phyloP scores from a whole-genome alignment of 2,888 invertebrate species.

The Drosophila bunnanda region DNA sequence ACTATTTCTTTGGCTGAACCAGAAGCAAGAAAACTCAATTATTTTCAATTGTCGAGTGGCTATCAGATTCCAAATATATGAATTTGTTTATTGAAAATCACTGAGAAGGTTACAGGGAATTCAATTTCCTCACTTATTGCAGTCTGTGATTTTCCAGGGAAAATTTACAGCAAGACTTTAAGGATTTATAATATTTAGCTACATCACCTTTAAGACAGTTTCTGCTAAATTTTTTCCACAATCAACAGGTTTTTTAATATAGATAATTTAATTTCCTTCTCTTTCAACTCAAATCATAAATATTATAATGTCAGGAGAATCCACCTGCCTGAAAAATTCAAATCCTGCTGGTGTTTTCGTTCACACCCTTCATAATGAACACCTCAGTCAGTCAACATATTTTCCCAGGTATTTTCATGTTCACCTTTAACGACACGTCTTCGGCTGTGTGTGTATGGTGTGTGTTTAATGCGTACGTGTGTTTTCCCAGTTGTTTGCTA shows the following conservation, averaged over 20 bases:
- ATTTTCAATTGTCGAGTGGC: conserved; percentile 38
- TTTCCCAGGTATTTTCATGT: conserved; percentile 5
- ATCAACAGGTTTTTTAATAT: neutral
- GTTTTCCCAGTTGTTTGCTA: conserved; percentile 35
- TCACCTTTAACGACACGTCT: conserved; percentile 12
- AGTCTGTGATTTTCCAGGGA: neutral
- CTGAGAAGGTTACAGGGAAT: conserved; percentile 16
- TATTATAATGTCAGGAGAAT: neutral
- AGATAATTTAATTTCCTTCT: neutral
- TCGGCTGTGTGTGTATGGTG: neutral
- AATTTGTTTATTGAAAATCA: conserved; percentile 33
- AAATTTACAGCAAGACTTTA: neutral
- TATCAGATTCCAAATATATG: conserved; percentile 41
- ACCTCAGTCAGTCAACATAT: conserved; percentile 29
- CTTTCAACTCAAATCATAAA: neutral
- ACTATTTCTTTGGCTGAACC: conserved; percentile 15
- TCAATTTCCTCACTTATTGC: conserved; percentile 9
- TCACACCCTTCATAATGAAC: conserved; percentile 16
- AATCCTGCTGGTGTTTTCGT: neutral
- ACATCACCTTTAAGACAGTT: neutral
- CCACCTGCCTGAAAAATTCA: neutral
- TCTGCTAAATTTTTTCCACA: neutral
- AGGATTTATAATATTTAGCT: neutral
- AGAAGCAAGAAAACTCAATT: conserved; percentile 44
- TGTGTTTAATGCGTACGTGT: conserved; percentile 4